Evolutionary conservation across 2,888 invertebrate genomes (phyloP).

Genomic region (Unio pictorum): DNA sequence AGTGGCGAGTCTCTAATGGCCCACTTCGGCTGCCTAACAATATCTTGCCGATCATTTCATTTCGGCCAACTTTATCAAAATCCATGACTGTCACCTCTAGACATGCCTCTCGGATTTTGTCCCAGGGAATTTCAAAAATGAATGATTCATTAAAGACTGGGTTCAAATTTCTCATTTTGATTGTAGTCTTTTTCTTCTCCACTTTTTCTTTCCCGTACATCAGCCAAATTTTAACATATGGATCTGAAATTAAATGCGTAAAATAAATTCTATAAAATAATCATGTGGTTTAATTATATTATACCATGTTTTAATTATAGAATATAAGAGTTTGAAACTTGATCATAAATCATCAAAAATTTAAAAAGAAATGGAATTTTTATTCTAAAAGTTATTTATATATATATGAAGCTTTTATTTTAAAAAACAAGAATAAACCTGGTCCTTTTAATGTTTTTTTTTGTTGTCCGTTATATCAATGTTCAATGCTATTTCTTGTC

Average conservation of each 20-base stretch:
- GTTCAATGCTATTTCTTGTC: too few relatives aligned
- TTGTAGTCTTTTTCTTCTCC: constrained; percentile 94
- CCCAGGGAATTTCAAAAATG: constrained; percentile 96
- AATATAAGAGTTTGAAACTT: too few relatives aligned
- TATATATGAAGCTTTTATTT: too few relatives aligned
- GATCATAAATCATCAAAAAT: too few relatives aligned
- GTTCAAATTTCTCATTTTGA: constrained; percentile 81
- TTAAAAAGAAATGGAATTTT: too few relatives aligned
- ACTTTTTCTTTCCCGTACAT: constrained; percentile 95
- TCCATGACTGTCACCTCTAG: constrained; percentile 97
- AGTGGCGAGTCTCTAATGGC: constrained; percentile 95
- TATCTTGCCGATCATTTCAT: constrained; percentile 87
- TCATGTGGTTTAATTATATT: not conserved
- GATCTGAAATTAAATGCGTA: constrained; percentile 80
- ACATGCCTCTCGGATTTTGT: constrained; percentile 94
- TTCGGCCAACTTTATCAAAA: constrained; percentile 95
- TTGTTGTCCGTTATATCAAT: too few relatives aligned
- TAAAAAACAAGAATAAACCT: too few relatives aligned
- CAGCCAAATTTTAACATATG: constrained; percentile 98
- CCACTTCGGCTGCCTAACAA: constrained; percentile 79
- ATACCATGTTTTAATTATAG: not conserved
- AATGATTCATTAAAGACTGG: constrained; percentile 97
- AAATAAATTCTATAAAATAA: not conserved
- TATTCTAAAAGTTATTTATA: too few relatives aligned
- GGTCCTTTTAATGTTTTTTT: too few relatives aligned